Percentiles rank a stretch among this genome's conserved stretches.
These are phyloP conservation scores for Oxyteleia sp. DNA, from an alignment of 2,888 invertebrate genomes.

Conservation along the genomic window DNA sequence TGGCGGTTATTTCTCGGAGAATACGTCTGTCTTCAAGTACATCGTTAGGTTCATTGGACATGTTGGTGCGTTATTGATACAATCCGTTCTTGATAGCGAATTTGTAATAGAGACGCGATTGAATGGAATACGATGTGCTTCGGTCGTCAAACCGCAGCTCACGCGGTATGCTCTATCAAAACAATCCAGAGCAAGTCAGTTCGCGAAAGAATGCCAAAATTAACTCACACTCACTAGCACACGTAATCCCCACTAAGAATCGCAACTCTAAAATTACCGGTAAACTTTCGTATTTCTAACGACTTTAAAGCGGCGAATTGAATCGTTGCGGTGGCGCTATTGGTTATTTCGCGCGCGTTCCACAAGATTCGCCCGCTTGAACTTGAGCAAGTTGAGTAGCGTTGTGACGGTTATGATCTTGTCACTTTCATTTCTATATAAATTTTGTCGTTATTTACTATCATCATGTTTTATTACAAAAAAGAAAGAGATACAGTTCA, in stretches of 20 bases:
- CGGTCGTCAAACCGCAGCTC: not conserved
- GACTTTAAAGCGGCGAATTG: slow-evolving; percentile 41
- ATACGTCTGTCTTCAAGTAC: slow-evolving; percentile 32
- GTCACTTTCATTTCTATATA: too few species aligned
- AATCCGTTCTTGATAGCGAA: not conserved
- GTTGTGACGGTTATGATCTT: too few species aligned
- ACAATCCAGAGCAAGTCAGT: slow-evolving; percentile 7
- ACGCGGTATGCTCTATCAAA: slow-evolving; percentile 5
- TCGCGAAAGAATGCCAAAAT: slow-evolving; percentile 46
- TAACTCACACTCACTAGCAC: slow-evolving; percentile 19
- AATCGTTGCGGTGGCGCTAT: not conserved
- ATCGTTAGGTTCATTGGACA: slow-evolving; percentile 32
- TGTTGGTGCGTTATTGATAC: not conserved
- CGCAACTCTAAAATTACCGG: slow-evolving; percentile 40
- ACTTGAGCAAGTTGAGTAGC: too few species aligned
- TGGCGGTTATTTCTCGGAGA: slow-evolving; percentile 50
- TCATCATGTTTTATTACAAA: too few species aligned
- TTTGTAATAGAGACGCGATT: not conserved
- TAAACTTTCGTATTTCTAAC: slow-evolving; percentile 60
- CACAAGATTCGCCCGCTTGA: too few species aligned
- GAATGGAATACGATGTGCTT: not conserved
- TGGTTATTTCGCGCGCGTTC: not conserved
- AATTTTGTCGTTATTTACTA: too few species aligned
- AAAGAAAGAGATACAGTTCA: too few species aligned
- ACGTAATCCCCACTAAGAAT: slow-evolving; percentile 13